A percentile compares a stretch with the other conserved stretches of the same genome.
Conservation (phyloP, 2,888 invertebrate species). For the Erebia ligea region DNA sequence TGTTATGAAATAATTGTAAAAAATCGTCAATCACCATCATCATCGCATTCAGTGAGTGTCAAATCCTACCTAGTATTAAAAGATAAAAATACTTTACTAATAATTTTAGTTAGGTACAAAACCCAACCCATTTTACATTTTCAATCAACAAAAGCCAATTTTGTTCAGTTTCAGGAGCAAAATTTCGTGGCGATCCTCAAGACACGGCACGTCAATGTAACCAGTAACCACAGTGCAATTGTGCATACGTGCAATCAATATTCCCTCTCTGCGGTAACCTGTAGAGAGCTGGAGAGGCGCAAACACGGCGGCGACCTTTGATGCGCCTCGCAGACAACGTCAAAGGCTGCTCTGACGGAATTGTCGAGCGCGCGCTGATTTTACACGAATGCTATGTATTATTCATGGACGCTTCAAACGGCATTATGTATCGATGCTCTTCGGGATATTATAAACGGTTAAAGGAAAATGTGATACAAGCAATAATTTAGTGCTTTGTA, state of each 20-base stretch:
- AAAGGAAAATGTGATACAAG: conserved; percentile 27
- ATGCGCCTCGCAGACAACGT: conserved; percentile 43
- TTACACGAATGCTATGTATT: conserved; percentile 48
- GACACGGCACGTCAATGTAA: background rate
- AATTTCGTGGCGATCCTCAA: conserved; percentile 4
- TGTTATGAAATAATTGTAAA: no score
- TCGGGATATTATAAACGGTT: conserved; percentile 21
- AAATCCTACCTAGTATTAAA: no score
- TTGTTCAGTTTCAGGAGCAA: conserved; percentile 6
- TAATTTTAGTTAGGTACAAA: no score
- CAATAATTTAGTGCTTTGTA: conserved; percentile 6
- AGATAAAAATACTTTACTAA: no score
- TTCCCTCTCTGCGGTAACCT: conserved; percentile 45
- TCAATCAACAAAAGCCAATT: conserved; percentile 3
- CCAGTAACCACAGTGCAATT: conserved; percentile 30
- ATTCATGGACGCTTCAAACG: conserved; percentile 44
- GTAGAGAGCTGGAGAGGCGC: conserved; percentile 47
- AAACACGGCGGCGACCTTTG: conserved; percentile 52
- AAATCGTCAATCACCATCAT: no score
- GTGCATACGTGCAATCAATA: conserved; percentile 47
- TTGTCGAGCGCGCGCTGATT: conserved; percentile 49
- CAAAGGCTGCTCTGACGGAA: conserved; percentile 52
- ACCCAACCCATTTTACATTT: background rate
- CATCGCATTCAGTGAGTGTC: no score
- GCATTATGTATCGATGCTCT: conserved; percentile 27